phyloP scores from a whole-genome alignment of 2,113 vertebrate species.

The Pelobates fuscus region DNA sequence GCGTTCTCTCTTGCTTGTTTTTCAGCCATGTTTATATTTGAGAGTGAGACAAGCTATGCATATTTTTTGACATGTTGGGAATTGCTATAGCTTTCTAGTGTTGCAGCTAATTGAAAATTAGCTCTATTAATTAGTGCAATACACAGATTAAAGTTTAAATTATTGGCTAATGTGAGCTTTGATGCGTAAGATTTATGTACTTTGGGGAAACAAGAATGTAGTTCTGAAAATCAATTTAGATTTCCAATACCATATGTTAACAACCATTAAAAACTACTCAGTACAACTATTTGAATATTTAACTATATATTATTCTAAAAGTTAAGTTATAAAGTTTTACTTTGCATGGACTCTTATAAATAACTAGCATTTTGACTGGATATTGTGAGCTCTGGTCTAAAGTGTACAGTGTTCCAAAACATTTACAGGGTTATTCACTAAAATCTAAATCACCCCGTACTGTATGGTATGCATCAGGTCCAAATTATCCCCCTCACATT shows the following conservation, averaged over 20 bases:
- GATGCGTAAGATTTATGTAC: slow-evolving; percentile 4
- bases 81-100: neutral
- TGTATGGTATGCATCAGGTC: too few species aligned
- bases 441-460: too few species aligned
- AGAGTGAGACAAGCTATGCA: neutral
- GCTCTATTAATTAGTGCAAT: neutral
- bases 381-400: neutral
- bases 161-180: slow-evolving; percentile 4
- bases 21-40: too few species aligned
- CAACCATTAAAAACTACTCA: neutral
- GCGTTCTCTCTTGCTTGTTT: too few species aligned
- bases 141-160: slow-evolving; percentile 9
- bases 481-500: too few species aligned
- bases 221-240: neutral
- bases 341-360: too few species aligned
- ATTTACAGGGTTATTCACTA: too few species aligned
- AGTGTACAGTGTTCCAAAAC: too few species aligned
- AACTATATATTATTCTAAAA: too few species aligned
- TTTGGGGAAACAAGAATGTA: neutral
- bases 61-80: neutral
- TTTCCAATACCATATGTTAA: neutral
- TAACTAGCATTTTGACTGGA: too few species aligned
- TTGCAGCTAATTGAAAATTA: slow-evolving; percentile 13
- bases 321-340: too few species aligned
- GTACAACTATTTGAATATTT: too few species aligned